Evolutionary conservation across 1,140 invertebrate species (phyloP).

Genomic region (Monochamus saltuarius): DNA sequence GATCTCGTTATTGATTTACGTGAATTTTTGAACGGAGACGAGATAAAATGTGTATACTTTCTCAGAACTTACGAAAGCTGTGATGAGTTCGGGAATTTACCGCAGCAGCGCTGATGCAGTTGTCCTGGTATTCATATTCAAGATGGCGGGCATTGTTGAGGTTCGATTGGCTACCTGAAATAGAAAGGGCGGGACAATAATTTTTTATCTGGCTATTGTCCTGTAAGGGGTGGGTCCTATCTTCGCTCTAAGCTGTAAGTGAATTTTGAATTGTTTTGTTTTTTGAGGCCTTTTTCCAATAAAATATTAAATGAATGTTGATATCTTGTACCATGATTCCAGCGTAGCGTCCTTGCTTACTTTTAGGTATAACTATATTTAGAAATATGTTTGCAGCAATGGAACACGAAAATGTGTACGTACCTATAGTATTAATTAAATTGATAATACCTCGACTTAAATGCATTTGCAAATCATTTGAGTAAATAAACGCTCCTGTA

Average conservation of each 20-base stretch:
- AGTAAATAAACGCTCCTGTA: no score
- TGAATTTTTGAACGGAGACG: constrained; percentile 33
- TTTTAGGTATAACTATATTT: constrained; percentile 41
- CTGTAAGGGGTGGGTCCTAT: constrained; percentile 14
- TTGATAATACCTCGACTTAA: no score
- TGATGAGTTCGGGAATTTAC: constrained; percentile 39
- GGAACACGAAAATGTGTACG: constrained; percentile 19
- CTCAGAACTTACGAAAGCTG: constrained; percentile 34
- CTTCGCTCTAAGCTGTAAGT: constrained; percentile 21
- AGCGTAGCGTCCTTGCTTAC: constrained; percentile 20
- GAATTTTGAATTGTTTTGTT: constrained; percentile 31
- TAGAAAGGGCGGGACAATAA: constrained; percentile 13
- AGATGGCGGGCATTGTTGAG: constrained; percentile 35
- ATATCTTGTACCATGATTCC: constrained; percentile 29
- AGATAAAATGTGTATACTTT: constrained; percentile 31
- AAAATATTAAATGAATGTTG: constrained; percentile 43
- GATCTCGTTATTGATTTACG: constrained; percentile 43
- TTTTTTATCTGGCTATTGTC: constrained; percentile 19
- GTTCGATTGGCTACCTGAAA: constrained; percentile 27
- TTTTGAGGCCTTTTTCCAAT: constrained; percentile 30
- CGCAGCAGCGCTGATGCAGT: constrained; percentile 37
- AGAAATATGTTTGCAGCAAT: constrained; percentile 32
- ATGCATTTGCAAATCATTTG: no score
- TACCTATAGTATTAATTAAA: no score
- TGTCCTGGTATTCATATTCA: constrained; percentile 29